These are phyloP conservation scores for Heliothis subflexa DNA, from an alignment of 1,140 invertebrate genomes.

Conservation along the genomic window DNA sequence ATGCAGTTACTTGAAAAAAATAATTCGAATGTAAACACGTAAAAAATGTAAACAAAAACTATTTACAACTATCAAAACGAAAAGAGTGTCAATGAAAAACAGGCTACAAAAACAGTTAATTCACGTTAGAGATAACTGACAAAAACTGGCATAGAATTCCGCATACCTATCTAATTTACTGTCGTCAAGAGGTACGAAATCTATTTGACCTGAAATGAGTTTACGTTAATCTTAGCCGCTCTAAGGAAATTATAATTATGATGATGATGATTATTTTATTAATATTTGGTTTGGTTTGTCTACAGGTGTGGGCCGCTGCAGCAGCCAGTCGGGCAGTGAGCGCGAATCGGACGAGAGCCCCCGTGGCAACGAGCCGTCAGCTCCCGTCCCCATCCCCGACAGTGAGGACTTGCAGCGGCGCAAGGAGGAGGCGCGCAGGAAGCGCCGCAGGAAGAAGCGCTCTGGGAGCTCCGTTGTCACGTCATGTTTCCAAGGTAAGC, in stretches of 20 bases:
- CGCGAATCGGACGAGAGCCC: conserved; percentile 76
- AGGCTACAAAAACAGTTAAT: not conserved
- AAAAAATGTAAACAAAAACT: not conserved
- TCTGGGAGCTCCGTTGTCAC: conserved; percentile 94
- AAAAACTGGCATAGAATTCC: conserved; percentile 1
- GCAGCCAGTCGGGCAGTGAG: conserved; percentile 86
- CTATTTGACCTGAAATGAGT: no score
- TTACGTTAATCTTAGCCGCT: no score
- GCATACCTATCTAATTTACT: not conserved
- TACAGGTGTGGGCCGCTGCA: conserved; percentile 83
- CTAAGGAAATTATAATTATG: not conserved
- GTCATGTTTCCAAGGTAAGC: conserved; percentile 95
- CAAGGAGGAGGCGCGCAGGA: conserved; percentile 94
- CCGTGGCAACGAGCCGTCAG: conserved; percentile 74
- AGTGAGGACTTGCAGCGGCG: conserved; percentile 89
- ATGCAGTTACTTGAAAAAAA: not conserved
- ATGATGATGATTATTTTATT: not conserved
- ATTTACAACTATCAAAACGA: conserved; percentile 1
- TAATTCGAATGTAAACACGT: not conserved
- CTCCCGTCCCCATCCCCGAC: conserved; percentile 86
- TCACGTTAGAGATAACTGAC: conserved; percentile 11
- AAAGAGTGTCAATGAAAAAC: not conserved
- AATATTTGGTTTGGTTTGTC: conserved; percentile 46
- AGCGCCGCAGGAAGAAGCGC: conserved; percentile 95
- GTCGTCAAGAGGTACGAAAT: no score